These are phyloP conservation scores for Enteromius fasciolatus DNA, from an alignment of 2,797 vertebrate genomes.

Conservation along the genomic window DNA sequence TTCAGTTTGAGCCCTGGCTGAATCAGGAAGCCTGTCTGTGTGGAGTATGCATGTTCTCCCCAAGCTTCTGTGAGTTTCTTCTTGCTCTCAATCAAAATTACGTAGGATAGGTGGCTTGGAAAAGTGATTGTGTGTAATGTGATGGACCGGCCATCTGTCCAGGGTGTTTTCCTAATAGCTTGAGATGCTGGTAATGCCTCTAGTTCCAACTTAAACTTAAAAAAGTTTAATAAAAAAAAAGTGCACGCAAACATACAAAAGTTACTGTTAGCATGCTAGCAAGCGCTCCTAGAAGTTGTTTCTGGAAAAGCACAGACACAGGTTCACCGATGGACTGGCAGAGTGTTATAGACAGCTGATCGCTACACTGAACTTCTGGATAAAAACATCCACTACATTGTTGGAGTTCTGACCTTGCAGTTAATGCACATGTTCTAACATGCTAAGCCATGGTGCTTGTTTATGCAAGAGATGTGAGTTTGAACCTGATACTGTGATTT, in stretches of 20 bases:
- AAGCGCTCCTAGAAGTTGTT: background rate
- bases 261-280: background rate
- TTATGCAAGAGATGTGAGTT: slow-evolving; percentile 12
- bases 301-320: background rate
- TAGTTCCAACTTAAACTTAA: no score
- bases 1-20: background rate
- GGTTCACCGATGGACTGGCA: no score
- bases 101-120: background rate
- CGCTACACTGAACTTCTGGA: background rate
- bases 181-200: background rate
- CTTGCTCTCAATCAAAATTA: background rate
- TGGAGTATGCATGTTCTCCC: background rate
- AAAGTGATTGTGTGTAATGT: background rate
- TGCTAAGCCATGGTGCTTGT: background rate
- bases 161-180: background rate
- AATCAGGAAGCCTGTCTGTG: background rate
- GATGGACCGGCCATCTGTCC: background rate
- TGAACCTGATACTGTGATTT: background rate
- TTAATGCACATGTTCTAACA: background rate
- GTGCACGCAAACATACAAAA: background rate
- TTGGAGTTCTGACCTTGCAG: background rate
- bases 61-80: background rate
- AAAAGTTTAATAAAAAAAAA: no score
- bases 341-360: background rate
- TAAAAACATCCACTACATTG: background rate